Evolutionary conservation across 2,113 vertebrate genomes (phyloP).

Genomic region (Pelecanus crispus): DNA sequence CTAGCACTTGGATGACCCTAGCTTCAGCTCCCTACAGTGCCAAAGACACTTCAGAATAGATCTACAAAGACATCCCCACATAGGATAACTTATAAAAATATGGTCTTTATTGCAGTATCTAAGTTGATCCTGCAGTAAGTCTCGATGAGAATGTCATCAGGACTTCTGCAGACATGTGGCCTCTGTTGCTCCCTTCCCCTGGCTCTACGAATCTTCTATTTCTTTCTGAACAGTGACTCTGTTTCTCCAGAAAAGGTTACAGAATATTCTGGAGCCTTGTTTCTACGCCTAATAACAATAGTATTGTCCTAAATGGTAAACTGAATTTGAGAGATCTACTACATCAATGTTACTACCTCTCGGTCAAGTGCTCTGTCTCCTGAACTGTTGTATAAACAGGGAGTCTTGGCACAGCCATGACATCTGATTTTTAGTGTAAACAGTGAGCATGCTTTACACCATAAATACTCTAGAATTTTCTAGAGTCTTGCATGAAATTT

Average conservation of each 20-base stretch:
- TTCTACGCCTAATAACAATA: background rate
- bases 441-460: background rate
- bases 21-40: background rate
- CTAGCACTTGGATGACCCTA: background rate
- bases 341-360: background rate
- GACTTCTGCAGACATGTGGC: rapidly evolving
- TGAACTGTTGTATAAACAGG: background rate
- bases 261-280: background rate
- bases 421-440: background rate
- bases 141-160: background rate
- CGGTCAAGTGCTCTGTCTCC: background rate
- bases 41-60: background rate
- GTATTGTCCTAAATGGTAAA: background rate
- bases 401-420: background rate
- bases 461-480: background rate
- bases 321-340: background rate
- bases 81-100: background rate
- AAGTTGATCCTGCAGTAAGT: background rate
- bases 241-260: background rate
- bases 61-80: background rate
- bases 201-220: background rate
- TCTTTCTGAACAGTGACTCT: background rate
- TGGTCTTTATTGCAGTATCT: background rate
- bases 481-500: background rate
- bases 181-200: background rate